Base-by-base conservation (phyloP, 2,797 vertebrate genomes). In the Eospalax fontanierii region DNA sequence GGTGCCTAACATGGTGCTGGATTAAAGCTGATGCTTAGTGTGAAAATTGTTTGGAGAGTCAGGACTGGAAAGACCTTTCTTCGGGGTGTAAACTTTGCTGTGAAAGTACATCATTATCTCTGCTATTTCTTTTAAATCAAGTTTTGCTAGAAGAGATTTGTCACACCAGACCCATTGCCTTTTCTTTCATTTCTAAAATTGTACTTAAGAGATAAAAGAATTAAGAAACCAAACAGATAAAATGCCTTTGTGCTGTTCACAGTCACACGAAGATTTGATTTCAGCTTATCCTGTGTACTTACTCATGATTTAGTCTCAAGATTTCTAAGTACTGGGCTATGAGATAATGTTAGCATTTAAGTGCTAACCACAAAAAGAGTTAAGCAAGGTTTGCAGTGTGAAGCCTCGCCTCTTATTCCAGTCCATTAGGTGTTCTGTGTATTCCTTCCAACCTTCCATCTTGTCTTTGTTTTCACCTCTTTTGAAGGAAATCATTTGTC, bases 101-200 rank as follows among this genome's bases (percentile, higher is more conserved):
- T 92, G 91, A 87, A 96, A 95, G 40, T 90, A 71, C 93, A 75
- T 93, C 66, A 92, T 88, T 88, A 86, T 94, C 87, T 79, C 79
- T 88, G 94, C 75, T n/a, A 66, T 95, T 91, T 86, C 82, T 89
- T 93, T 96, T 73, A 84, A 95, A 74, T 96, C 93, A 74, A 86
- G 91, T 93, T 97, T 94, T 84, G 24, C 75, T 81, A 87, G 90
- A 95, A 93, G 85, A 95, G 81, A 63, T 93, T 88, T 90, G 71
- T 96, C 93, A 95, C 80, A 78, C 28, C 46, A 92, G 89, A 38
- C 19, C 93, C 59, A 79, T 50, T 81, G 50, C 74, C 79, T 93
- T 97, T 96, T 85, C 93, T 97, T 96, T 93, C 79, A 57, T 91
- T 96, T 94, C 90, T 94, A 86, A 92, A 91, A 86, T n/a, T 93